Conservation (phyloP, 1,140 invertebrate genomes). For the Melitaea cinxia region DNA sequence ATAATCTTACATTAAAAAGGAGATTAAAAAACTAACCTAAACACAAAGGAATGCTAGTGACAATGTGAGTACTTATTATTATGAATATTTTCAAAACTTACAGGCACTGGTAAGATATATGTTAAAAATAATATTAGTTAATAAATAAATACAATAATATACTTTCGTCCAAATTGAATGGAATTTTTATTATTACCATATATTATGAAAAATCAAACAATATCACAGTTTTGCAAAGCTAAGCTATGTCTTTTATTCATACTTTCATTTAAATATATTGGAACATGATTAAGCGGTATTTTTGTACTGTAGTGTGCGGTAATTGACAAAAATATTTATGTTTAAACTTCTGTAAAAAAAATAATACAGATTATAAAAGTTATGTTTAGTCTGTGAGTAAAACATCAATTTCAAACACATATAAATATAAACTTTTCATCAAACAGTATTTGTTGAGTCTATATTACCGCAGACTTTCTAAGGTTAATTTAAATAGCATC, state of each 20-base stretch:
- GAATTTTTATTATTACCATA: constrained; percentile 2
- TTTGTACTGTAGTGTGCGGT: constrained; percentile 75
- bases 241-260: constrained; percentile 40
- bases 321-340: constrained; percentile 54
- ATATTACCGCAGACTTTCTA: constrained; percentile 20
- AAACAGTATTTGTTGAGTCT: constrained; percentile 16
- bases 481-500: background rate
- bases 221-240: constrained; percentile 66
- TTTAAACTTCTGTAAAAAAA: constrained; percentile 48
- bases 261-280: constrained; percentile 46
- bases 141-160: constrained; percentile 20
- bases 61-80: constrained; percentile 51
- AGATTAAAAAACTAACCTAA: constrained; percentile 32
- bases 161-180: constrained; percentile 1
- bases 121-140: constrained; percentile 30
- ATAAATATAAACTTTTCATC: constrained; percentile 7
- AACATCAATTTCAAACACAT: constrained; percentile 19
- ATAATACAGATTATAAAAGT: constrained; percentile 35
- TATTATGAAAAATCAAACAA: constrained; percentile 48
- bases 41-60: constrained; percentile 53
- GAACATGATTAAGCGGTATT: constrained; percentile 58
- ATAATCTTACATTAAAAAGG: constrained; percentile 37
- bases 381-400: constrained; percentile 63
- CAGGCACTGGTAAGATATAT: constrained; percentile 69
- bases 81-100: constrained; percentile 77